Evolutionary conservation across 1,140 invertebrate genomes (phyloP).

Genomic region (Formica exsecta): DNA sequence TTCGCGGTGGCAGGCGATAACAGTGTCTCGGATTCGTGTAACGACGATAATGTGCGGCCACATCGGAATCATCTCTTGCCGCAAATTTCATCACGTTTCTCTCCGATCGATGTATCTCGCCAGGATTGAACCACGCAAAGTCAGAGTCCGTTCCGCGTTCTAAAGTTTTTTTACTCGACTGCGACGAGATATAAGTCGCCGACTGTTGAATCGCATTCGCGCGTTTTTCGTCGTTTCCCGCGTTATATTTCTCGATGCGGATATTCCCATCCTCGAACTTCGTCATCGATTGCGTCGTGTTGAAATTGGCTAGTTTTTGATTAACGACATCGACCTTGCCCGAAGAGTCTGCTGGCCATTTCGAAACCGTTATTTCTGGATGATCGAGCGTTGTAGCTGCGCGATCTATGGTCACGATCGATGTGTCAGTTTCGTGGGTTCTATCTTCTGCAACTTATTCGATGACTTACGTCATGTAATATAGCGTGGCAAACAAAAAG

Average conservation of each 20-base stretch:
- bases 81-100: constrained; percentile 13
- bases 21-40: constrained; percentile 47
- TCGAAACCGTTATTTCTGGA: not conserved
- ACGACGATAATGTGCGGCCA: constrained; percentile 10
- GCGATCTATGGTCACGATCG: constrained; percentile 26
- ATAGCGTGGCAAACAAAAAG: constrained; percentile 8
- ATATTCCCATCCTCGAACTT: not conserved
- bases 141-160: not conserved
- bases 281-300: not conserved
- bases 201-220: not conserved
- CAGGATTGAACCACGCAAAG: not conserved
- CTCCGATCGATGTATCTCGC: constrained; percentile 15
- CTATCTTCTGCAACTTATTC: constrained; percentile 65
- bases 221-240: not conserved
- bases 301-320: constrained; percentile 22
- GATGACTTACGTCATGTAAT: constrained; percentile 23
- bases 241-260: not conserved
- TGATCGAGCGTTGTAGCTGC: constrained; percentile 43
- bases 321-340: constrained; percentile 51
- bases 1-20: constrained; percentile 44
- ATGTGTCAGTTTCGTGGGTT: constrained; percentile 19
- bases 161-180: not conserved
- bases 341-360: not conserved
- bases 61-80: constrained; percentile 36
- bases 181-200: not conserved